Conservation (phyloP, 2,888 invertebrate genomes). For the Dromius quadrimaculatus region DNA sequence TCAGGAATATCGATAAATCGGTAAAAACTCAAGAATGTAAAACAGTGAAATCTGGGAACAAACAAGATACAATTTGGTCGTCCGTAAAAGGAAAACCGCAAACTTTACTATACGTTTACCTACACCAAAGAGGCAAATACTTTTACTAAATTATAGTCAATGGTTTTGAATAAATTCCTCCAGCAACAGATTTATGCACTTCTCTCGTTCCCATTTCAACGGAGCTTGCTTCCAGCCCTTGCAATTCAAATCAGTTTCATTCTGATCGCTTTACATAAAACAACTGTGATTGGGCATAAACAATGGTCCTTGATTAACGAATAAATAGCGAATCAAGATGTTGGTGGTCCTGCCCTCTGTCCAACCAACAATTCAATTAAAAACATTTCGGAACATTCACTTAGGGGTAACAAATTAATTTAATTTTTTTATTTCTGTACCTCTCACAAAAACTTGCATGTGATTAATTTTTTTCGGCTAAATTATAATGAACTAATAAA, state of each 20-base stretch:
- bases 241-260: constrained; percentile 50
- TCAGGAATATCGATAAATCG: too few relatives aligned
- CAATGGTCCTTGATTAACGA: constrained; percentile 49
- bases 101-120: constrained; percentile 6
- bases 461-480: constrained; percentile 24
- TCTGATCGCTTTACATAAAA: constrained; percentile 50
- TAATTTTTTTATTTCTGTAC: background rate
- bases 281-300: constrained; percentile 50
- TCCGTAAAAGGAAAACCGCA: constrained; percentile 25
- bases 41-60: constrained; percentile 17
- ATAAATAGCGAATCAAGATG: constrained; percentile 43
- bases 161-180: constrained; percentile 46
- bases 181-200: constrained; percentile 40
- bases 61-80: constrained; percentile 22
- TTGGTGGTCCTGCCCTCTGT: constrained; percentile 32
- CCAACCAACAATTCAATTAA: constrained; percentile 38
- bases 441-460: constrained; percentile 22
- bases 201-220: constrained; percentile 35
- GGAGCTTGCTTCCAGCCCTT: constrained; percentile 12
- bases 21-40: constrained; percentile 21
- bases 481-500: constrained; percentile 46
- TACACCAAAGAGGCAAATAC: constrained; percentile 31
- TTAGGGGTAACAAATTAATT: constrained; percentile 5
- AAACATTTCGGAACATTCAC: constrained; percentile 8
- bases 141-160: constrained; percentile 47